phyloP scores from a whole-genome alignment of 2,113 vertebrate species.

The Platycercus adscitus region DNA sequence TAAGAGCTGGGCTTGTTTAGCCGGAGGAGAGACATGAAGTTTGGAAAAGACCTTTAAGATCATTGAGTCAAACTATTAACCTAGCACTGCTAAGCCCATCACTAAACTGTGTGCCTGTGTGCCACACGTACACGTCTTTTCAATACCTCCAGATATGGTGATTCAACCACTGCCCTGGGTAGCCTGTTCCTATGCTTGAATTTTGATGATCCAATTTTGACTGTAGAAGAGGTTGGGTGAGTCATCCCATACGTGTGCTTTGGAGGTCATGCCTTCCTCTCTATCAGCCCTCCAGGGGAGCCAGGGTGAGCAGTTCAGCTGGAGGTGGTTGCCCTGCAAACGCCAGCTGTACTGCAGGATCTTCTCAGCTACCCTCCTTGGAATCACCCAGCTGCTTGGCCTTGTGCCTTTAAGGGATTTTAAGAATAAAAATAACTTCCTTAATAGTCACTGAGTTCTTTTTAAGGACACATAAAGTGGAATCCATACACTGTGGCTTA shows the following conservation, averaged over 20 bases:
- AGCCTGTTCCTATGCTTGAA: background rate
- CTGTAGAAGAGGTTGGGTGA: background rate
- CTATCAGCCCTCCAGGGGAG: background rate
- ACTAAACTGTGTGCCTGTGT: background rate
- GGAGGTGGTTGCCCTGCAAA: background rate
- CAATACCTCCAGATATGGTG: background rate
- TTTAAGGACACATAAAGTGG: background rate
- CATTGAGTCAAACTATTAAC: background rate
- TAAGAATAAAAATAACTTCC: background rate
- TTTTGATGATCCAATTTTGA: background rate
- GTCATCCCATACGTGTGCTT: background rate
- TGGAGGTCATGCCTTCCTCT: background rate
- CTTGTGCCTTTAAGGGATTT: background rate
- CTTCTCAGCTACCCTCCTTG: background rate
- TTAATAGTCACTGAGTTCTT: conserved; percentile 3
- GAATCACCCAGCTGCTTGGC: background rate
- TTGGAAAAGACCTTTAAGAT: background rate
- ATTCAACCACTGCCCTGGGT: background rate
- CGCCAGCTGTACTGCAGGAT: background rate
- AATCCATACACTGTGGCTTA: background rate
- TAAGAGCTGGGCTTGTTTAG: background rate
- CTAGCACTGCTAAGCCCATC: background rate
- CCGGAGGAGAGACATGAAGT: background rate
- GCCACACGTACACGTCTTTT: background rate
- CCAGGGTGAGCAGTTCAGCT: background rate